Conservation (phyloP, 2,113 vertebrate genomes). For the Eleginops maclovinus region DNA sequence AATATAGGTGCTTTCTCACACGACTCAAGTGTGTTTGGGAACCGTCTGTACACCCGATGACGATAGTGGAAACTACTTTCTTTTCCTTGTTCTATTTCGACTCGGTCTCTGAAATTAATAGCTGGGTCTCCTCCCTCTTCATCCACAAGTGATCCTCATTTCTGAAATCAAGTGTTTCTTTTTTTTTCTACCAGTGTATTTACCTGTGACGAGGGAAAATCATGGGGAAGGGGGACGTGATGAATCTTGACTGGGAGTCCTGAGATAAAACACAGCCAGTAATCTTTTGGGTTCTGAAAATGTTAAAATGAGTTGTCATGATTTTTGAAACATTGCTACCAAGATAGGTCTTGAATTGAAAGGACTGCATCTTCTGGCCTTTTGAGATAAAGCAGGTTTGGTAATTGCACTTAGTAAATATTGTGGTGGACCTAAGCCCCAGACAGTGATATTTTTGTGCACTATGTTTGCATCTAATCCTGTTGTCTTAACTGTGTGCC, state of each 20-base stretch:
- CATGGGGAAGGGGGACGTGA: conserved; percentile 1
- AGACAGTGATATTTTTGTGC: conserved; percentile 32
- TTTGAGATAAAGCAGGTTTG: conserved; percentile 45
- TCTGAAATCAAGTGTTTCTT: conserved; percentile 79
- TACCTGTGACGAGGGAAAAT: conserved; percentile 59
- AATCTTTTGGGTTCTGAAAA: conserved; percentile 39
- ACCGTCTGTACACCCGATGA: neutral
- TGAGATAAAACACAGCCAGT: conserved; percentile 19
- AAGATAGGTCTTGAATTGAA: conserved; percentile 41
- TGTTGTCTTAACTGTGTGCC: conserved; percentile 58
- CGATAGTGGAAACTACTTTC: conserved; percentile 6
- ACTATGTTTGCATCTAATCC: conserved; percentile 42
- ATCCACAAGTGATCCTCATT: conserved; percentile 70
- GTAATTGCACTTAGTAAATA: conserved; percentile 51
- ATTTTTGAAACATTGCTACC: conserved; percentile 43
- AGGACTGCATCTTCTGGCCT: conserved; percentile 49
- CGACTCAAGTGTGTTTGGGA: conserved; percentile 6
- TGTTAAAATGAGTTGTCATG: conserved; percentile 29
- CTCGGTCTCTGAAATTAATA: conserved; percentile 17
- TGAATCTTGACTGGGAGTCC: conserved; percentile 58
- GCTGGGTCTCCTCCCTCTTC: conserved; percentile 62
- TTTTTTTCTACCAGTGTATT: conserved; percentile 59
- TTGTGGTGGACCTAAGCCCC: conserved; percentile 31
- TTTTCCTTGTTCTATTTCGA: neutral
- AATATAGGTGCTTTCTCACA: conserved; percentile 35